Conservation (phyloP, 2,888 invertebrate species). For the Hecatera dysodea region DNA sequence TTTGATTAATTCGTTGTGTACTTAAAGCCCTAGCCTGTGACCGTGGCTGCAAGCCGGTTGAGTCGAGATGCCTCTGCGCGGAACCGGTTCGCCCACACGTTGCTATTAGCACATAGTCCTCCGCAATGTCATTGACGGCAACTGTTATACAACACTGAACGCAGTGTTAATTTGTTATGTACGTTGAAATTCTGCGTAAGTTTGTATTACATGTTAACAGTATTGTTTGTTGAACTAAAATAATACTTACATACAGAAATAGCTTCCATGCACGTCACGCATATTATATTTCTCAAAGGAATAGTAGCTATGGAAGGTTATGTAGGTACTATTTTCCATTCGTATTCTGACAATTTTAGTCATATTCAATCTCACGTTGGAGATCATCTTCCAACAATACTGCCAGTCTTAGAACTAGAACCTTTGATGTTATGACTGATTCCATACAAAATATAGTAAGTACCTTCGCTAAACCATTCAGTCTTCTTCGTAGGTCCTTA, state of each 20-base stretch:
- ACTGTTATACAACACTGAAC: slow-evolving; percentile 43
- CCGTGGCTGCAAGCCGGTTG: slow-evolving; percentile 49
- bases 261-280: slow-evolving; percentile 41
- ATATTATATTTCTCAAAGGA: slow-evolving; percentile 16
- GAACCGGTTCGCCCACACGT: slow-evolving; percentile 61
- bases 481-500: neutral
- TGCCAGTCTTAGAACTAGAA: too few species aligned
- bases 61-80: slow-evolving; percentile 29
- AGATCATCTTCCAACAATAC: neutral
- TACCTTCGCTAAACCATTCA: neutral
- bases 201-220: slow-evolving; percentile 44
- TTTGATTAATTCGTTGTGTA: slow-evolving; percentile 8
- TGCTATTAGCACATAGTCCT: slow-evolving; percentile 57
- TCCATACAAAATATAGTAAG: neutral
- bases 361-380: neutral
- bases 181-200: slow-evolving; percentile 48
- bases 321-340: neutral
- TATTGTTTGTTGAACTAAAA: slow-evolving; percentile 51
- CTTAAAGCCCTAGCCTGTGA: slow-evolving; percentile 42
- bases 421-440: neutral
- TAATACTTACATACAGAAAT: slow-evolving; percentile 48
- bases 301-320: neutral
- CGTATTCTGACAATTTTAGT: slow-evolving; percentile 2
- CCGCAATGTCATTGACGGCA: slow-evolving; percentile 56
- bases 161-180: slow-evolving; percentile 47